Evolutionary conservation across 2,113 vertebrate species (phyloP).

Genomic region (Brachyistius frenatus): DNA sequence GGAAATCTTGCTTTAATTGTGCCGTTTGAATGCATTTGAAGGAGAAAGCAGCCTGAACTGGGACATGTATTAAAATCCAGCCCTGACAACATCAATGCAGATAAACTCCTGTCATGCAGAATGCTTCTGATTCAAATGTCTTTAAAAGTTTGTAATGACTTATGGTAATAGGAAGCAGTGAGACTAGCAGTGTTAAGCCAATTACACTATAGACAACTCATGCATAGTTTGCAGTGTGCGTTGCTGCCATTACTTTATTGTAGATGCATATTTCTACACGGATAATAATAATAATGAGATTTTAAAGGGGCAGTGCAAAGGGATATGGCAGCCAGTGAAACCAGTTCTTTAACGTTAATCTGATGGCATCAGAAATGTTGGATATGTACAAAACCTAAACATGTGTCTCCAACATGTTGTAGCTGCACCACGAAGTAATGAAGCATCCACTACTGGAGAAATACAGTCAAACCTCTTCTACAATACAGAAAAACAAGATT

Average conservation of each 20-base stretch:
- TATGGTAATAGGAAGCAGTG: slow-evolving; percentile 62
- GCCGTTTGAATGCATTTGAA: slow-evolving; percentile 46
- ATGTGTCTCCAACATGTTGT: too few species aligned
- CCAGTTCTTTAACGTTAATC: neutral
- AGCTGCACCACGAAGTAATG: too few species aligned
- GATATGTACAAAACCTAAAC: too few species aligned
- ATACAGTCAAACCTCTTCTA: neutral
- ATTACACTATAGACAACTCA: slow-evolving; percentile 57
- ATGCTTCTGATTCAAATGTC: slow-evolving; percentile 33
- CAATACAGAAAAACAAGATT: neutral
- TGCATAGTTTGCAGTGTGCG: slow-evolving; percentile 32
- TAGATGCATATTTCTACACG: too few species aligned
- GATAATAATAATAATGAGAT: neutral
- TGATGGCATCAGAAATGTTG: too few species aligned
- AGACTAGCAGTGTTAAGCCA: slow-evolving; percentile 52
- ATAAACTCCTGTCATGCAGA: slow-evolving; percentile 44
- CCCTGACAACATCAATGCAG: slow-evolving; percentile 25
- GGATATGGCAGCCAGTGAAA: too few species aligned
- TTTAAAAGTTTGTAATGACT: slow-evolving; percentile 72
- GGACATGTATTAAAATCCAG: slow-evolving; percentile 41
- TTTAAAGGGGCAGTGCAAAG: slow-evolving; percentile 1
- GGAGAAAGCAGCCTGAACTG: slow-evolving; percentile 46
- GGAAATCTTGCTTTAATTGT: slow-evolving; percentile 48
- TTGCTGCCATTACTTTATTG: slow-evolving; percentile 40
- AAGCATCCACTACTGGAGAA: neutral